phyloP scores from a whole-genome alignment of 2,888 invertebrate genomes.

The Aspidiotus destructor region DNA sequence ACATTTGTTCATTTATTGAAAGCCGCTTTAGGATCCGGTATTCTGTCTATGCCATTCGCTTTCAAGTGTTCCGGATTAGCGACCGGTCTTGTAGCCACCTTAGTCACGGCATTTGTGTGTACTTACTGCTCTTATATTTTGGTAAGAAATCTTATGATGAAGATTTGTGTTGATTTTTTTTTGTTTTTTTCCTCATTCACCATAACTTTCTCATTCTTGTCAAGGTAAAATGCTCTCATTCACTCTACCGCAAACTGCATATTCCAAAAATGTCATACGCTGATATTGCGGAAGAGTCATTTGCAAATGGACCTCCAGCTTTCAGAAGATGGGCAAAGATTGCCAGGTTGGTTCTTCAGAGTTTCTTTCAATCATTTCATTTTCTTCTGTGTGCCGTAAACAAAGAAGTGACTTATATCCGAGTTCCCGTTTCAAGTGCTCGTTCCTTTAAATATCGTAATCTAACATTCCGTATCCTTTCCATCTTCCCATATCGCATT shows the following conservation, averaged over 20 bases:
- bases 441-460: no score
- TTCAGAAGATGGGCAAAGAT: conserved; percentile 52
- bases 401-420: no score
- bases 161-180: background rate
- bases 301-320: conserved; percentile 65
- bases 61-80: conserved; percentile 78
- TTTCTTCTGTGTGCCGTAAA: no score
- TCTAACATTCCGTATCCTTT: no score
- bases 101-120: conserved; percentile 78
- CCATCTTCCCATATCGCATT: no score
- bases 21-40: conserved; percentile 92
- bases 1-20: conserved; percentile 89
- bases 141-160: conserved; percentile 45
- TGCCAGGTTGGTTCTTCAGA: conserved; percentile 49
- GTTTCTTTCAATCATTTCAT: no score
- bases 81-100: conserved; percentile 71
- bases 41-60: conserved; percentile 87
- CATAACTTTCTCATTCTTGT: conserved; percentile 27
- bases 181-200: background rate
- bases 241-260: conserved; percentile 61
- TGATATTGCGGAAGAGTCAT: conserved; percentile 71
- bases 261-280: conserved; percentile 72
- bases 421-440: no score
- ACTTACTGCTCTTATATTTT: conserved; percentile 91
- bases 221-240: conserved; percentile 73